Conservation (phyloP, 2,797 vertebrate species). For the Masticophis lateralis region DNA sequence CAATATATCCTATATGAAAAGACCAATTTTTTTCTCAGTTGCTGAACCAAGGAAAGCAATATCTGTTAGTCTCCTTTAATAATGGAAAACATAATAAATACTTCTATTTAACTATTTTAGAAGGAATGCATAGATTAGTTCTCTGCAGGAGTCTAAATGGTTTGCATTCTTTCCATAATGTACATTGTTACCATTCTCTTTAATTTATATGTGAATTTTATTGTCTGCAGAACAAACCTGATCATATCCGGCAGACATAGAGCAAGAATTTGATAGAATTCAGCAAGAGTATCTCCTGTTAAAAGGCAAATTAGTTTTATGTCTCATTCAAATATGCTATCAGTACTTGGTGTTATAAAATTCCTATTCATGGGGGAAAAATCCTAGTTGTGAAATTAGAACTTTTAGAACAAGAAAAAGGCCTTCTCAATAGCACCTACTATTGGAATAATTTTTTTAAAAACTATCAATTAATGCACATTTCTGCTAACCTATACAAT, state of each 20-base stretch:
- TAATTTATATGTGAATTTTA: conserved; percentile 73
- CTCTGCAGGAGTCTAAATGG: conserved; percentile 68
- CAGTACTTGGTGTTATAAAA: not conserved
- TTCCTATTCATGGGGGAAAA: not conserved
- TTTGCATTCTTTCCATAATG: conserved; percentile 75
- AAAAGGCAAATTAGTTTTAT: conserved; percentile 46
- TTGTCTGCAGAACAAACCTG: conserved; percentile 73
- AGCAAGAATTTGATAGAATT: conserved; percentile 49
- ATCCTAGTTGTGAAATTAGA: not conserved
- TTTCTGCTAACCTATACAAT: not conserved
- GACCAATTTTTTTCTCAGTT: conserved; percentile 65
- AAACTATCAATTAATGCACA: not conserved
- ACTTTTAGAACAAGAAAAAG: not conserved
- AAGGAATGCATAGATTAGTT: conserved; percentile 69
- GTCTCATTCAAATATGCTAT: conserved; percentile 22
- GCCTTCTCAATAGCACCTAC: not conserved
- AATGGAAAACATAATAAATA: conserved; percentile 73
- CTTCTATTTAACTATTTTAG: conserved; percentile 75
- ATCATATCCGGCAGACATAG: conserved; percentile 57
- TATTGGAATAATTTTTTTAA: not conserved
- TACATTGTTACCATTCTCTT: conserved; percentile 71
- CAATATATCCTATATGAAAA: conserved; percentile 33
- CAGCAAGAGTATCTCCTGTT: conserved; percentile 18
- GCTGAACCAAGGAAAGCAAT: conserved; percentile 77
- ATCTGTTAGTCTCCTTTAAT: conserved; percentile 77